phyloP scores from a whole-genome alignment of 2,888 invertebrate genomes.

The Papilio elwesi region DNA sequence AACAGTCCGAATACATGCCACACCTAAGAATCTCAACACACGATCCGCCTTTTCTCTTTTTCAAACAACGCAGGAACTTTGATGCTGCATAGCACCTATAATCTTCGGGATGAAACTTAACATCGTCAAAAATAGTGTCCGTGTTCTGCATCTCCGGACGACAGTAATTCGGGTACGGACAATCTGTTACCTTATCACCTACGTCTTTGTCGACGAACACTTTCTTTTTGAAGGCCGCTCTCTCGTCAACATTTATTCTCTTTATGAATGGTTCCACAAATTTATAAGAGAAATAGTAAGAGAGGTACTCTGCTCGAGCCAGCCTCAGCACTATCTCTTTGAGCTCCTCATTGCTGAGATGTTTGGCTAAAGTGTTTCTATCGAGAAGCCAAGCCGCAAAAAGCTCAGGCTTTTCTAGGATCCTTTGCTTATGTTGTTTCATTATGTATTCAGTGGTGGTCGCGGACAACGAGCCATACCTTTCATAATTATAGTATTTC shows the following conservation, averaged over 20 bases:
- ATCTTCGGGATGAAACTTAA: constrained; percentile 40
- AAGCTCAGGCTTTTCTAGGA: constrained; percentile 58
- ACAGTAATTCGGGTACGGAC: constrained; percentile 54
- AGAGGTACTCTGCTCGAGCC: constrained; percentile 59
- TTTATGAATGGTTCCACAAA: constrained; percentile 61
- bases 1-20: background rate
- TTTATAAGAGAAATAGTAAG: constrained; percentile 57
- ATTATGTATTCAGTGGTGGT: constrained; percentile 57
- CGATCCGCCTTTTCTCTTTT: constrained; percentile 29
- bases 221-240: constrained; percentile 56
- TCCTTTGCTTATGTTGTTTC: constrained; percentile 55
- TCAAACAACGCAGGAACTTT: constrained; percentile 8
- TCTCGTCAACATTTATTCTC: constrained; percentile 52
- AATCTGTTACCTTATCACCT: constrained; percentile 50
- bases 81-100: constrained; percentile 34
- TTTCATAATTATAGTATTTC: constrained; percentile 52
- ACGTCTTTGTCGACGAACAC: constrained; percentile 59
- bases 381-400: constrained; percentile 59
- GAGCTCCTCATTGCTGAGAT: constrained; percentile 56
- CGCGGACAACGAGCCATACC: constrained; percentile 48
- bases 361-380: constrained; percentile 54
- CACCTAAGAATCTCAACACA: background rate
- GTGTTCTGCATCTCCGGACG: constrained; percentile 39
- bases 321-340: constrained; percentile 56
- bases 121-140: constrained; percentile 54